Percentiles rank a stretch among this genome's conserved stretches.
Conservation (phyloP, 2,888 invertebrate species). For the Loripinus fragilis region DNA sequence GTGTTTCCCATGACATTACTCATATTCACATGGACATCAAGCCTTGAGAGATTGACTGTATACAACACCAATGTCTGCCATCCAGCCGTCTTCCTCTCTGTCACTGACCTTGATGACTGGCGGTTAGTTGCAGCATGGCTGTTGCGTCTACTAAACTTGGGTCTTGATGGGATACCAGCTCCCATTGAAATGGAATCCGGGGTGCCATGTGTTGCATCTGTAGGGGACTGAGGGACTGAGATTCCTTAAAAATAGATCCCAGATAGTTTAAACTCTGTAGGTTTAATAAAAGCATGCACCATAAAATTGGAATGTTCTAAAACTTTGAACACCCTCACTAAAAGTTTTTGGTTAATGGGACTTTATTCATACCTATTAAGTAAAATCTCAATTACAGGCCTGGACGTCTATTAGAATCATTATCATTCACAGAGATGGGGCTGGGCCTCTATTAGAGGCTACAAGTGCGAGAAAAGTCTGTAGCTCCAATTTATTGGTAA, state of each 20-base stretch:
- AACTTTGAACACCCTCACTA: too few relatives aligned
- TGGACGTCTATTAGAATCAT: too few relatives aligned
- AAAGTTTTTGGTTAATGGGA: too few relatives aligned
- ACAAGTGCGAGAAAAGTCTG: too few relatives aligned
- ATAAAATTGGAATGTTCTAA: too few relatives aligned
- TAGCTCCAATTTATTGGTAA: too few relatives aligned
- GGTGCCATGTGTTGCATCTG: slow-evolving; percentile 46
- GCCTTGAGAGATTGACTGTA: slow-evolving; percentile 96
- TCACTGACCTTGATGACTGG: slow-evolving; percentile 24
- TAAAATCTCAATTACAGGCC: too few relatives aligned
- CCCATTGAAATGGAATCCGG: slow-evolving; percentile 14
- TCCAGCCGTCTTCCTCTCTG: slow-evolving; percentile 80
- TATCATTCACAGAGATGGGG: too few relatives aligned
- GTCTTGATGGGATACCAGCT: slow-evolving; percentile 45
- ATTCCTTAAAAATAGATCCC: slow-evolving; percentile 36
- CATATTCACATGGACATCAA: slow-evolving; percentile 99
- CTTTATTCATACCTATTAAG: too few relatives aligned
- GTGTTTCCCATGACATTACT: slow-evolving; percentile 99
- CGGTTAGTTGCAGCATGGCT: slow-evolving; percentile 32
- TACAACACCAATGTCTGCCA: slow-evolving; percentile 99
- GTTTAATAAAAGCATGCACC: too few relatives aligned
- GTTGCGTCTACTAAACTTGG: slow-evolving; percentile 34
- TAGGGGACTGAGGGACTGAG: slow-evolving; percentile 69
- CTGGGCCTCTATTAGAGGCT: too few relatives aligned
- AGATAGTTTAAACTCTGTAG: too few relatives aligned